Evolutionary conservation across 2,797 vertebrate species (phyloP).

Genomic region (Halcyon leucocephala): DNA sequence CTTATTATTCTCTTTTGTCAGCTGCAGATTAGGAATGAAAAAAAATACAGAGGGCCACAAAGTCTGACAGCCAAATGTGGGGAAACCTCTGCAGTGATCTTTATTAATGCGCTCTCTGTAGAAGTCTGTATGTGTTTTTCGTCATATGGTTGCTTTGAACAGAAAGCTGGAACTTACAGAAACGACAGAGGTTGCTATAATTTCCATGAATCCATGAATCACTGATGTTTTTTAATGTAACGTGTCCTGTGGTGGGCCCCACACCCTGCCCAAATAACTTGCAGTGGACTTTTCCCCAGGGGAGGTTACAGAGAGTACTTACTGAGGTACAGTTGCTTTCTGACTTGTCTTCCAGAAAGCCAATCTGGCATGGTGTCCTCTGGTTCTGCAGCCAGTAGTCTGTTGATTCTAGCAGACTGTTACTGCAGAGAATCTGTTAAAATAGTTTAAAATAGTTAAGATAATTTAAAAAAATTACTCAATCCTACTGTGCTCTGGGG

Average conservation of each 20-base stretch:
- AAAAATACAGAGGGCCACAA: not conserved
- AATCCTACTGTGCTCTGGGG: not conserved
- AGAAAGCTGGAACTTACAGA: not conserved
- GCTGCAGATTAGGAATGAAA: not conserved
- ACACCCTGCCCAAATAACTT: not conserved
- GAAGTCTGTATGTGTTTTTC: not conserved
- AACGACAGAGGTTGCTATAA: not conserved
- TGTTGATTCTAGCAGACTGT: constrained; percentile 89
- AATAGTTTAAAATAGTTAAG: constrained; percentile 61
- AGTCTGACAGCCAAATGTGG: not conserved
- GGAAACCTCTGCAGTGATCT: not conserved
- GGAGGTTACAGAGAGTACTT: constrained; percentile 75
- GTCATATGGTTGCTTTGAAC: not conserved
- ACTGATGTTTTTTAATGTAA: not conserved
- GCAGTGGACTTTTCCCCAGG: not conserved
- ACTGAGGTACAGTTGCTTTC: constrained; percentile 90
- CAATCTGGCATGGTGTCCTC: constrained; percentile 89
- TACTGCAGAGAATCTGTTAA: constrained; percentile 91
- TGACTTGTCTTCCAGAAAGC: constrained; percentile 88
- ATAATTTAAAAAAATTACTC: not conserved
- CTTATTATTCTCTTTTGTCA: not conserved
- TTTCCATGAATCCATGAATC: not conserved
- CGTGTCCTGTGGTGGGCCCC: not conserved
- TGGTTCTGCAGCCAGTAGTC: constrained; percentile 97
- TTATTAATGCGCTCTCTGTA: not conserved